Percentiles rank a stretch among this genome's conserved stretches.
Evolutionary conservation across 2,888 invertebrate species (phyloP).

Genomic region (Myopa tessellatipennis): DNA sequence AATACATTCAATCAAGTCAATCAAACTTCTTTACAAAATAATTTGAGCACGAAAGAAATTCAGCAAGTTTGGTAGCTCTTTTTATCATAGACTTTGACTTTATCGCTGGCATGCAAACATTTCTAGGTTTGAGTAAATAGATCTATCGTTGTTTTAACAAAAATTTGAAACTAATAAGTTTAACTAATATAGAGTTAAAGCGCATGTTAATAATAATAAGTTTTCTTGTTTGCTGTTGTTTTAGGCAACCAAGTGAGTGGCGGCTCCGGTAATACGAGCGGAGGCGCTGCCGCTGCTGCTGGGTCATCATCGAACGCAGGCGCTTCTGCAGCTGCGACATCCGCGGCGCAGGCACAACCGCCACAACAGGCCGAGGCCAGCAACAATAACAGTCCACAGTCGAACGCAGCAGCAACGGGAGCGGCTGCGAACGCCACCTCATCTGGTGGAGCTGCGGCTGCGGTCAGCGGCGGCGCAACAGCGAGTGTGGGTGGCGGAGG

Average conservation of each 20-base stretch:
- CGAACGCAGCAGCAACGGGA: constrained; percentile 43
- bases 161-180: neutral
- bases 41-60: too few relatives aligned
- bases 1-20: too few relatives aligned
- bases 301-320: constrained; percentile 46
- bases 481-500: constrained; percentile 46
- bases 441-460: constrained; percentile 46
- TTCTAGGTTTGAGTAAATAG: neutral
- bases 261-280: constrained; percentile 47
- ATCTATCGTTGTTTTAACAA: neutral
- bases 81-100: too few relatives aligned
- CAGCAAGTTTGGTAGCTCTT: too few relatives aligned
- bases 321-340: constrained; percentile 43
- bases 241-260: constrained; percentile 53
- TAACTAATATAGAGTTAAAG: neutral
- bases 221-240: constrained; percentile 6
- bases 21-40: too few relatives aligned
- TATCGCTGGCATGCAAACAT: neutral
- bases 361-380: constrained; percentile 28
- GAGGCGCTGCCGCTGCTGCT: constrained; percentile 47
- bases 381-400: constrained; percentile 43
- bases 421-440: constrained; percentile 28
- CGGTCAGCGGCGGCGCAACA: constrained; percentile 45
- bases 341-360: constrained; percentile 45
- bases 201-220: neutral